Base-by-base conservation (phyloP, 2,888 invertebrate species). In the Plusia festucae region DNA sequence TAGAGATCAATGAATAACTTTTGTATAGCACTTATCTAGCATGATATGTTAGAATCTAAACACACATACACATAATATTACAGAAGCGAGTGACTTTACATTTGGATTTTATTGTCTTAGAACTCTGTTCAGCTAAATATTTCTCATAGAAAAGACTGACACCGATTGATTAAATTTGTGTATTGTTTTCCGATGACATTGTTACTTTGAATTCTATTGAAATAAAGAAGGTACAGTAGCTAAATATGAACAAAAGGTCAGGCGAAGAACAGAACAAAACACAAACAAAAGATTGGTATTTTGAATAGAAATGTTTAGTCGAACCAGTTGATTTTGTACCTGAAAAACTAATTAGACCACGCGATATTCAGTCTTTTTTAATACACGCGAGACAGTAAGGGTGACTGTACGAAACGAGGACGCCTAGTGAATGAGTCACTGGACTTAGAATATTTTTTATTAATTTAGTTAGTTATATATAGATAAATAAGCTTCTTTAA, bases 1-100 rank as follows among this genome's bases (percentile, higher is more conserved):
- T 18, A 20, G 18, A 49, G 18, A 49, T 49, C 46, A 49, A 20
- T 49, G 46, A 49, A 49, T 49, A 49, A 49, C 46, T 49, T 18
- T 20, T 3, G 46, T 20, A 18, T 49, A 49, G 20, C 20, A 20
- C 11, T 20, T 49, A 18, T 46, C 16, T 7, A 7, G n/a, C 40
- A 40, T 15, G 46, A 46, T 18, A 34, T 34, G 34, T 34, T 0
- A 4, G 5, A 15, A 34, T 15, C 13, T 13, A 30, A 30, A 30
- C 15, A 34, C n/a, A n/a, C n/a, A 13, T 34, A 15, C 2, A n/a
- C 1, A n/a, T 40, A 7, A 40, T n/a, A 40, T 34, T 34, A 13
- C 13, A 4, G n/a, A 40, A 40, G 40, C 40, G n/a, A 1, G 9
- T 6, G 40, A 40, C 40, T 40, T 34, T 2, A 40, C 1, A 40